Conservation (phyloP, 2,888 invertebrate species). For the Pecten maximus region DNA sequence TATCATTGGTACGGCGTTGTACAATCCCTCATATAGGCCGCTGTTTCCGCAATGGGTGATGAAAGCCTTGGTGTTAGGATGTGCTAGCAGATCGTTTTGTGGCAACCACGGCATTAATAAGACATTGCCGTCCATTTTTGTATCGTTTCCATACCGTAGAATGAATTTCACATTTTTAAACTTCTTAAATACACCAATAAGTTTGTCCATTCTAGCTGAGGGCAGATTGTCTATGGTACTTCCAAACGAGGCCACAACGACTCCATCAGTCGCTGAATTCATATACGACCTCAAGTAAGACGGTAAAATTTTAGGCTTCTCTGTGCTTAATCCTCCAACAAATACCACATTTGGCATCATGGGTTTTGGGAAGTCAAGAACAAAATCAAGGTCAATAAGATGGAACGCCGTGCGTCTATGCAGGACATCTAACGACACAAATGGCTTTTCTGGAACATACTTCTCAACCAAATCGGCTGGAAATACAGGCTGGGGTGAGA, state of each 20-base stretch:
- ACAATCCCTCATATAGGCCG: conserved; percentile 59
- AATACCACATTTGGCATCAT: conserved; percentile 58
- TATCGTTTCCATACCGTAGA: conserved; percentile 42
- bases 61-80: conserved; percentile 53
- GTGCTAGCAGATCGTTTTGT: conserved; percentile 57
- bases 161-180: conserved; percentile 52
- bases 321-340: conserved; percentile 60
- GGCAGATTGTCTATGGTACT: conserved; percentile 54
- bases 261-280: conserved; percentile 58
- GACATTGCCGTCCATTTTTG: conserved; percentile 46
- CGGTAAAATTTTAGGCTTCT: conserved; percentile 55
- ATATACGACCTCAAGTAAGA: conserved; percentile 56
- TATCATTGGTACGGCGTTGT: conserved; percentile 60
- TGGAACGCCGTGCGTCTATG: conserved; percentile 47
- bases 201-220: conserved; percentile 37
- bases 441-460: conserved; percentile 54
- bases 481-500: background rate
- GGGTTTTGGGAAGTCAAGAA: conserved; percentile 60
- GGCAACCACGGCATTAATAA: conserved; percentile 52
- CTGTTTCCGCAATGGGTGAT: conserved; percentile 62
- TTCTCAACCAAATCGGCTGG: background rate
- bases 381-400: conserved; percentile 58
- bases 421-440: conserved; percentile 42
- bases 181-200: conserved; percentile 58
- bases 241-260: conserved; percentile 68